phyloP scores from a whole-genome alignment of 2,888 invertebrate species.

The Hypselothyrea guttata region DNA sequence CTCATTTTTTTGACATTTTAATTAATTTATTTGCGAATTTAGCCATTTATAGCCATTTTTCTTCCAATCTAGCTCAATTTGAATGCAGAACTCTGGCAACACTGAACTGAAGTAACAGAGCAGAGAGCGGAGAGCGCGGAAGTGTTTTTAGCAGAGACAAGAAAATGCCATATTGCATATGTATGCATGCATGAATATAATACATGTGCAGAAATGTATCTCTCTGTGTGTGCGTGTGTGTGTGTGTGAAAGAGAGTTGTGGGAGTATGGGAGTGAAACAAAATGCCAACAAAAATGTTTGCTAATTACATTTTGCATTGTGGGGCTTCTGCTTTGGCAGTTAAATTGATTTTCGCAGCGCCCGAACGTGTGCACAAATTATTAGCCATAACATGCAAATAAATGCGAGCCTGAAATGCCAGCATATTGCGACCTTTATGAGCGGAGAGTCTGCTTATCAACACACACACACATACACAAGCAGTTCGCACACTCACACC shows the following conservation, averaged over 20 bases:
- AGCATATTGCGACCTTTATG: conserved; percentile 62
- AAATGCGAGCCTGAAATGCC: conserved; percentile 51
- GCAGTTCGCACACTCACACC: conserved; percentile 41
- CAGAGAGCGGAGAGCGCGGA: too few species aligned
- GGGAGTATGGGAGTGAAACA: conserved; percentile 41
- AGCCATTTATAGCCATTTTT: too few species aligned
- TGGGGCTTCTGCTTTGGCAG: conserved; percentile 49
- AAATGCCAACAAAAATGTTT: conserved; percentile 39
- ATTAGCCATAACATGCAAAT: conserved; percentile 35
- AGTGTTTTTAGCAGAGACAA: conserved; percentile 46
- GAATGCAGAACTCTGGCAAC: too few species aligned
- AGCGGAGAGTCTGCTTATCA: conserved; percentile 46
- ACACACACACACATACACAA: conserved; percentile 15
- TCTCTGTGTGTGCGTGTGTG: not conserved
- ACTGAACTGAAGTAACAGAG: conserved; percentile 45
- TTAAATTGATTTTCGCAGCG: conserved; percentile 49
- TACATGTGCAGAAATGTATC: not conserved
- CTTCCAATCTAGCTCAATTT: too few species aligned
- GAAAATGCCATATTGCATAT: conserved; percentile 40
- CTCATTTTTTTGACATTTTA: too few species aligned
- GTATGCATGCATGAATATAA: conserved; percentile 13
- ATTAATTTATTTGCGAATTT: too few species aligned
- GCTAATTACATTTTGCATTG: conserved; percentile 59
- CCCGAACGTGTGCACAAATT: conserved; percentile 30
- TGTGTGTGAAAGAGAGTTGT: conserved; percentile 6